Evolutionary conservation across 2,113 vertebrate species (phyloP).

Genomic region (Anhinga rufa): DNA sequence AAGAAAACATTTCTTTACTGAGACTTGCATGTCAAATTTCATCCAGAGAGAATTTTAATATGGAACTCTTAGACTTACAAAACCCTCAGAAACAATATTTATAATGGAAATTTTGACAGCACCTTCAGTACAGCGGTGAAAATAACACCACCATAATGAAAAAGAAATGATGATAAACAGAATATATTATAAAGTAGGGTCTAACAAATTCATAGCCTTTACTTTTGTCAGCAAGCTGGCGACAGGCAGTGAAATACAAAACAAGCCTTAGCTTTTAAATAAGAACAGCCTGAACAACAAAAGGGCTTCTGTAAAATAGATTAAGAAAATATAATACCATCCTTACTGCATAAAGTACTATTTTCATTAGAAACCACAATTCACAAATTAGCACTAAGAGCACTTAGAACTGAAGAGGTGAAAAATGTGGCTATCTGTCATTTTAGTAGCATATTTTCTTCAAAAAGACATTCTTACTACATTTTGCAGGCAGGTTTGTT

Average conservation of each 20-base stretch:
- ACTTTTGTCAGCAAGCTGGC: conserved; percentile 45
- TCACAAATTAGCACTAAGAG: conserved; percentile 33
- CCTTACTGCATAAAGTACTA: neutral
- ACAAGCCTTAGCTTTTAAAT: conserved; percentile 39
- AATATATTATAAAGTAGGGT: conserved; percentile 59
- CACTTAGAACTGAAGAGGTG: neutral
- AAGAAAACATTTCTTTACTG: neutral
- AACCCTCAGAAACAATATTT: conserved; percentile 39
- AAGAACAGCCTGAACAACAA: conserved; percentile 7
- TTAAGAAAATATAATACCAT: conserved; percentile 8
- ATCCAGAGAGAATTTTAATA: conserved; percentile 41
- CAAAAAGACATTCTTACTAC: neutral
- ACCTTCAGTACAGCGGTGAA: conserved; percentile 22
- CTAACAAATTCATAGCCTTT: conserved; percentile 61
- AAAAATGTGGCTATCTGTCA: conserved; percentile 7
- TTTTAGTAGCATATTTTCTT: conserved; percentile 3
- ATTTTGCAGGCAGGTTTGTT: conserved; percentile 15
- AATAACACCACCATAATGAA: conserved; percentile 56
- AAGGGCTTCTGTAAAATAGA: conserved; percentile 23
- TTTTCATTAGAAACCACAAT: conserved; percentile 37
- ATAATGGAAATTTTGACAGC: conserved; percentile 64
- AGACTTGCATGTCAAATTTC: conserved; percentile 40
- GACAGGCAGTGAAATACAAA: conserved; percentile 36
- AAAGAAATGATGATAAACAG: conserved; percentile 65
- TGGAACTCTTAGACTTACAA: neutral